These are phyloP conservation scores for Agonopterix alstromeriana DNA, from an alignment of 2,888 invertebrate species.

Conservation along the genomic window DNA sequence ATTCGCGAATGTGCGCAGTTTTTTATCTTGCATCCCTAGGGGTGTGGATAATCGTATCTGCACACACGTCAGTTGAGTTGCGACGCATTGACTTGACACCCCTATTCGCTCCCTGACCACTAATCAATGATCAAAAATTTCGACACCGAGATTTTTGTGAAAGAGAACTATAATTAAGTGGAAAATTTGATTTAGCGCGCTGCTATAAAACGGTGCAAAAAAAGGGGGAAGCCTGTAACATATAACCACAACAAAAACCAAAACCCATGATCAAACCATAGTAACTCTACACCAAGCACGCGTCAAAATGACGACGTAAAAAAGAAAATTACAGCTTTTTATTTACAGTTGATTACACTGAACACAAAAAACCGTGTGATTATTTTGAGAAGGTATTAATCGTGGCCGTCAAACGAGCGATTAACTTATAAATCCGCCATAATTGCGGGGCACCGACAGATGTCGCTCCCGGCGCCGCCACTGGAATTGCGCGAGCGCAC, in stretches of 20 bases:
- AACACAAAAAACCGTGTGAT: constrained; percentile 42
- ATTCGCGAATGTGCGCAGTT: constrained; percentile 29
- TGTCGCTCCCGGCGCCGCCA: constrained; percentile 49
- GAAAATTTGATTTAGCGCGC: constrained; percentile 17
- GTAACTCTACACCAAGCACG: constrained; percentile 41
- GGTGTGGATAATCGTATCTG: constrained; percentile 63
- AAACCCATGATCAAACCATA: constrained; percentile 31
- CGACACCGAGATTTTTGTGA: neutral
- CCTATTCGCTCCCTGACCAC: constrained; percentile 42
- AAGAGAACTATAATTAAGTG: constrained; percentile 24
- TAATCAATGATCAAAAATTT: constrained; percentile 41
- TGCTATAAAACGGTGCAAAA: constrained; percentile 12
- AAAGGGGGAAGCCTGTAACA: constrained; percentile 36
- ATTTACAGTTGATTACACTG: constrained; percentile 34
- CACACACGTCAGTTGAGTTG: constrained; percentile 53
- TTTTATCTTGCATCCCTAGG: constrained; percentile 40
- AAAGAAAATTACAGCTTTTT: constrained; percentile 41
- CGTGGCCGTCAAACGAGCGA: constrained; percentile 34
- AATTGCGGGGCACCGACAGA: constrained; percentile 44
- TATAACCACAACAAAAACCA: constrained; percentile 66
- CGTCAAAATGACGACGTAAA: constrained; percentile 30
- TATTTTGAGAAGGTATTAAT: constrained; percentile 44
- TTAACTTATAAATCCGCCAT: constrained; percentile 47
- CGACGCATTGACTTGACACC: constrained; percentile 46
- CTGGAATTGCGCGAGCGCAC: constrained; percentile 40